phyloP scores from a whole-genome alignment of 2,113 vertebrate species.

The Paramisgurnus dabryanus region DNA sequence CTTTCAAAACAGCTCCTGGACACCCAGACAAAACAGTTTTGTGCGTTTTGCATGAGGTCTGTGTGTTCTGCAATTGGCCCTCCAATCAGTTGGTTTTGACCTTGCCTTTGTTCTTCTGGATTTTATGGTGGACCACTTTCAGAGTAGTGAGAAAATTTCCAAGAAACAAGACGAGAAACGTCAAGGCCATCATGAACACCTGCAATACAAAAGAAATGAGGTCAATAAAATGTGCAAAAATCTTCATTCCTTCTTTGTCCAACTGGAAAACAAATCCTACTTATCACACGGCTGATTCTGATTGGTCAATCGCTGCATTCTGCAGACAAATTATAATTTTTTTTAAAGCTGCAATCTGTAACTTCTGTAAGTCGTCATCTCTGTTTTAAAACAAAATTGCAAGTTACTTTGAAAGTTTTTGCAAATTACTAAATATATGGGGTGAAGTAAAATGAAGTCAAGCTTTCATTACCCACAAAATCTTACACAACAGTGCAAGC shows the following conservation, averaged over 20 bases:
- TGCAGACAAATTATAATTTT: too few relatives aligned
- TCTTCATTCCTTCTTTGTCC: neutral
- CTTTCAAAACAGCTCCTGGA: constrained; percentile 12
- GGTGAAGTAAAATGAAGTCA: too few relatives aligned
- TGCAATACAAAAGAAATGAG: constrained; percentile 55
- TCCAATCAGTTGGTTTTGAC: constrained; percentile 68
- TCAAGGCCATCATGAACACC: constrained; percentile 91
- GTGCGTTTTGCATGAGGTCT: constrained; percentile 4
- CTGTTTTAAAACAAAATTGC: too few relatives aligned
- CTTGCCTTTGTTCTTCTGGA: constrained; percentile 86
- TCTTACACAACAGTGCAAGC: too few relatives aligned
- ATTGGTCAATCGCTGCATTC: too few relatives aligned
- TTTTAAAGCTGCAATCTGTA: too few relatives aligned
- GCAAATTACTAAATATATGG: too few relatives aligned
- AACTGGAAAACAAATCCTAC: neutral
- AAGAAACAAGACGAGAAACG: constrained; percentile 93
- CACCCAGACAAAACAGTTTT: neutral
- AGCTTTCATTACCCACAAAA: too few relatives aligned
- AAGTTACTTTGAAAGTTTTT: too few relatives aligned
- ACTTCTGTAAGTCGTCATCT: too few relatives aligned
- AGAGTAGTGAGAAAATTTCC: constrained; percentile 96
- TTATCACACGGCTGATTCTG: too few relatives aligned
- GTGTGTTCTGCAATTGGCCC: neutral
- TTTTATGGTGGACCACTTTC: constrained; percentile 91
- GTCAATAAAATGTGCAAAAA: neutral